Evolutionary conservation across 2,113 vertebrate genomes (phyloP).

Genomic region (Psettodes erumei): DNA sequence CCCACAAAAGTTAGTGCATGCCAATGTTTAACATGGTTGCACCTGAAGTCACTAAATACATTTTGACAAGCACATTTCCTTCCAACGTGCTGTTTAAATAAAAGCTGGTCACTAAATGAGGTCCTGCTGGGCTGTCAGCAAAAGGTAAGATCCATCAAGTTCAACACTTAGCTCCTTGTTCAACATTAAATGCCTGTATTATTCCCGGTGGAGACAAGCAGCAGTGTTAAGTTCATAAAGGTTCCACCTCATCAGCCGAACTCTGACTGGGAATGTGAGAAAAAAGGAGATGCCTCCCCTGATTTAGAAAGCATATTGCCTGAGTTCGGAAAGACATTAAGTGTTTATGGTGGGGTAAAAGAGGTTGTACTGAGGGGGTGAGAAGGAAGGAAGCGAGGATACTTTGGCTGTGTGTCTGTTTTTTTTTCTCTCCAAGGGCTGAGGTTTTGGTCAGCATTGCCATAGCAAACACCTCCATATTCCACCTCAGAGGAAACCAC

Average conservation of each 20-base stretch:
- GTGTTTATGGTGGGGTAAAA: conserved; percentile 50
- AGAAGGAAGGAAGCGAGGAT: conserved; percentile 34
- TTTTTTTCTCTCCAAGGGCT: conserved; percentile 31
- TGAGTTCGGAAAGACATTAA: conserved; percentile 38
- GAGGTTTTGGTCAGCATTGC: conserved; percentile 44
- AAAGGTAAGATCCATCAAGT: conserved; percentile 40
- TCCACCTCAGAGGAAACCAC: conserved; percentile 56
- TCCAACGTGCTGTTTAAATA: conserved; percentile 42
- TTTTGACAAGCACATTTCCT: conserved; percentile 66
- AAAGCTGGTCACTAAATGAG: conserved; percentile 39
- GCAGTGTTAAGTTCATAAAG: conserved; percentile 34
- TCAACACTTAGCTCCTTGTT: conserved; percentile 44
- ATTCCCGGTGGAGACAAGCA: conserved; percentile 6
- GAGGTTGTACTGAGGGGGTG: conserved; percentile 21
- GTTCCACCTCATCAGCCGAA: conserved; percentile 22
- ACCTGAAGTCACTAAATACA: conserved; percentile 40
- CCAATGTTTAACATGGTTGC: conserved; percentile 36
- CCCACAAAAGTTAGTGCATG: conserved; percentile 16
- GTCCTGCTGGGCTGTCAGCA: conserved; percentile 30
- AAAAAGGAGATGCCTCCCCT: conserved; percentile 32
- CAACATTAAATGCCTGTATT: conserved; percentile 28
- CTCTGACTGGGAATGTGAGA: conserved; percentile 56
- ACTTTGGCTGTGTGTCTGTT: conserved; percentile 49
- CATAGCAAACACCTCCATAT: conserved; percentile 71
- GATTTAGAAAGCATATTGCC: conserved; percentile 69